Conservation (phyloP, 2,113 vertebrate genomes). For the Octodon degus region DNA sequence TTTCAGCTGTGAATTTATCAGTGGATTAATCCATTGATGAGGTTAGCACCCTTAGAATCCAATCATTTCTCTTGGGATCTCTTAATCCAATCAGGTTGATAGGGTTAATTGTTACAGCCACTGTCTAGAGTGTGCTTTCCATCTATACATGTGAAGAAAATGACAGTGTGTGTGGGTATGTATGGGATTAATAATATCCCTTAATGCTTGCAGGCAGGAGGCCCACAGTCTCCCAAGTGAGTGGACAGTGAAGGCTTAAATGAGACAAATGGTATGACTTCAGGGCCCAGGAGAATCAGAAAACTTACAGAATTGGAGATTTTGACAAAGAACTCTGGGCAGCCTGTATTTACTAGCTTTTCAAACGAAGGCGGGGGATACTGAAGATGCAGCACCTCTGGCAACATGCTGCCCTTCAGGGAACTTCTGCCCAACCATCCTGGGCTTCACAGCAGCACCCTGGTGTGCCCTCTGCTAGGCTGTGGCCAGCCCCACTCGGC, state of each 20-base stretch:
- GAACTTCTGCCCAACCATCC: not conserved
- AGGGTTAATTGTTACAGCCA: not conserved
- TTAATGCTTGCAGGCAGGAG: too few species aligned
- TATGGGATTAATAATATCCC: not conserved
- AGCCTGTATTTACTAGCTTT: too few species aligned
- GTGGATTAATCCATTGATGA: not conserved
- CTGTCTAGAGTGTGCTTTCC: not conserved
- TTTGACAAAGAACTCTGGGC: too few species aligned
- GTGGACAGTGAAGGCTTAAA: too few species aligned
- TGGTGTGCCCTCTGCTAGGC: not conserved
- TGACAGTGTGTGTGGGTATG: rapidly evolving
- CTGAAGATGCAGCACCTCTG: too few species aligned
- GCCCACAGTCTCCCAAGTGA: too few species aligned
- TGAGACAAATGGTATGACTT: too few species aligned
- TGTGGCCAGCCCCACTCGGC: not conserved
- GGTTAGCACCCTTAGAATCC: not conserved
- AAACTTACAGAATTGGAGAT: too few species aligned
- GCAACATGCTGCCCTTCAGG: too few species aligned
- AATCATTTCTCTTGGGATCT: not conserved
- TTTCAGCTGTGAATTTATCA: not conserved
- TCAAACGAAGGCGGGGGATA: too few species aligned
- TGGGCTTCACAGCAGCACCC: not conserved
- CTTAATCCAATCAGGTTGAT: not conserved
- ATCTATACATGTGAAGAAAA: not conserved
- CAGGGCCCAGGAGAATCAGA: too few species aligned